Percentiles rank a stretch among this genome's conserved stretches.
Evolutionary conservation across 2,797 vertebrate species (phyloP).

Genomic region (Tiaroga cobitis): DNA sequence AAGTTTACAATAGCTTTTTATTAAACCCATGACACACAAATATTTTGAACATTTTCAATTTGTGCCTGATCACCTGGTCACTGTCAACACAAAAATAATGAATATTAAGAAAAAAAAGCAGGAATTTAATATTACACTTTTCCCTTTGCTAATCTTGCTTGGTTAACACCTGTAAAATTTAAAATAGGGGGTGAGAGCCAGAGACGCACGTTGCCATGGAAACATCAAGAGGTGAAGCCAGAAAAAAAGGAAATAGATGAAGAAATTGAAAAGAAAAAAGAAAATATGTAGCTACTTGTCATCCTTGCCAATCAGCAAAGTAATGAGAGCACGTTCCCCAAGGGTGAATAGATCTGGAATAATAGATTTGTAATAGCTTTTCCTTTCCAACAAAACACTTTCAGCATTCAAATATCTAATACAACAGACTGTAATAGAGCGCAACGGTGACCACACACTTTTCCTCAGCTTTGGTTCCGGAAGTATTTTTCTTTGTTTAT

Average conservation of each 20-base stretch:
- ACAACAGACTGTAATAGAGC: slow-evolving; percentile 63
- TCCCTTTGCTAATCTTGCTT: slow-evolving; percentile 45
- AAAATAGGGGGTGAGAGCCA: slow-evolving; percentile 42
- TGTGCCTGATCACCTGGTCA: slow-evolving; percentile 6
- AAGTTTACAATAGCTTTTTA: not conserved
- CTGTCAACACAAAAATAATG: slow-evolving; percentile 35
- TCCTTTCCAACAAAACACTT: slow-evolving; percentile 61
- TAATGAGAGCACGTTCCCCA: slow-evolving; percentile 65
- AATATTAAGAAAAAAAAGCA: slow-evolving; percentile 30
- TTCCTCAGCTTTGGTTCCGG: not conserved
- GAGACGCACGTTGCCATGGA: slow-evolving; percentile 60
- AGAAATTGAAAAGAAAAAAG: slow-evolving; percentile 60
- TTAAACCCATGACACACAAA: not conserved
- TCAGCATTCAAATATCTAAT: slow-evolving; percentile 62
- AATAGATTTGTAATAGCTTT: slow-evolving; percentile 69
- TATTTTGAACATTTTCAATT: slow-evolving; percentile 6
- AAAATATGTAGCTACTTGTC: slow-evolving; percentile 63
- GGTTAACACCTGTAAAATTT: slow-evolving; percentile 51
- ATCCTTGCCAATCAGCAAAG: slow-evolving; percentile 65
- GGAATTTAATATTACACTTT: slow-evolving; percentile 37
- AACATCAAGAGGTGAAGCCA: slow-evolving; percentile 59
- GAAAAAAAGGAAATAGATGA: slow-evolving; percentile 60
- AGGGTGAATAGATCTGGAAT: slow-evolving; percentile 65
- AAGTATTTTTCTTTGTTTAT: slow-evolving; percentile 4
- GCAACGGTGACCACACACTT: slow-evolving; percentile 23